Base-by-base conservation (phyloP, 37 sponge, comb jelly and placozoan genomes). In the Dysidea cf. avara region DNA sequence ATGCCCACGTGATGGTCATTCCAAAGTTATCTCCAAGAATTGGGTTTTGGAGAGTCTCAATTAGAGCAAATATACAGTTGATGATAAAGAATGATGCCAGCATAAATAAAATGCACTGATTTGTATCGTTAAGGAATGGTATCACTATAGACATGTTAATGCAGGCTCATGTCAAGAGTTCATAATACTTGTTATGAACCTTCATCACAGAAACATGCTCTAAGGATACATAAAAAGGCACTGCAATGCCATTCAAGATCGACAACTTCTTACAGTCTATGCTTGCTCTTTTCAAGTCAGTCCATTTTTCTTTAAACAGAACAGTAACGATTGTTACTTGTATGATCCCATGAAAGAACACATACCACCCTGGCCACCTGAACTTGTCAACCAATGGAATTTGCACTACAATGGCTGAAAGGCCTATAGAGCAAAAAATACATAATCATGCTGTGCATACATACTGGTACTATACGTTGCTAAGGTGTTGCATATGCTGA, bases 41-140 rank as follows among this genome's bases (percentile, higher is more conserved):
- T 32, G 89, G 89, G 39, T 89, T 89, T 14, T 53, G 54, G 9
- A 89, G 51, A 2, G 90, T 83, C 46, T 89, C 90, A 26, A 76
- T 31, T 11, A 83, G 22, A 35, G 72, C 28, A 34, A 71, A 64
- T 6, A 7, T 16, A 46, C 60, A 81, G 38, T 63, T 69, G 47
- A 71, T 48, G 0, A 81, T 40, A 48, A 71, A 64, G 53, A 71
- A 71, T 12, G 81, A 46, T 43, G 7, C 28, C 4, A 71, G 37
- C 12, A 81, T 12, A 30, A 18, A 60, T 4, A 53, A 11, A 50
- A 69, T 49, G 1, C 51, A 37, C 81, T 81, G 25, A 25, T 31
- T 0, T 29, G n/a, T n/a, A n/a, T n/a, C n/a, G n/a, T n/a, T n/a
- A n/a, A n/a, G n/a, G n/a, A n/a, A n/a, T n/a, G n/a, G n/a, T n/a